Percentiles rank a stretch among this genome's conserved stretches.
These are phyloP conservation scores for Rotaria sp. DNA, from an alignment of 2,888 invertebrate species.

Conservation along the genomic window DNA sequence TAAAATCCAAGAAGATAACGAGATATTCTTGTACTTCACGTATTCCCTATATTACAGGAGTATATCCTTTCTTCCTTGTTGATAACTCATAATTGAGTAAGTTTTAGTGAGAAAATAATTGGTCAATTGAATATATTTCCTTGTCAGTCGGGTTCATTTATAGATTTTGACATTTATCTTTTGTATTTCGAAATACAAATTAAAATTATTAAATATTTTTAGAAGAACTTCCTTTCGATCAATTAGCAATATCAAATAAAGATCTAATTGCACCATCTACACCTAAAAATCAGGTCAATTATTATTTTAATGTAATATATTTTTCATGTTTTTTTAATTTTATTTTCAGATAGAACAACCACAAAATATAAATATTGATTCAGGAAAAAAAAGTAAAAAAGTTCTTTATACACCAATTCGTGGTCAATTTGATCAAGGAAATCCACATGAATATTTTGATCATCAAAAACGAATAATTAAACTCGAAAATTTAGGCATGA, in stretches of 20 bases:
- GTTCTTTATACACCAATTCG: conserved; percentile 4
- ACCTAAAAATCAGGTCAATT: not conserved
- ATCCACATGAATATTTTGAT: not conserved
- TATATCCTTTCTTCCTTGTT: too few species aligned
- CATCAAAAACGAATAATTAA: not conserved
- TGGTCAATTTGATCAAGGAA: conserved; percentile 18
- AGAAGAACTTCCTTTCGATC: not conserved
- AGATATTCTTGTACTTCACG: too few species aligned
- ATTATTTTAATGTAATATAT: not conserved
- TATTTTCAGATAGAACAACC: not conserved
- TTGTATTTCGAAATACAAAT: not conserved
- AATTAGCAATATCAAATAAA: not conserved
- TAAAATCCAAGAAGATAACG: too few species aligned
- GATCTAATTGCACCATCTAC: not conserved
- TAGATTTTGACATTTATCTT: too few species aligned
- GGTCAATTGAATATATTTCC: too few species aligned
- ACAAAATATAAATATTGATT: not conserved
- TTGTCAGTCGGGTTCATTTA: too few species aligned
- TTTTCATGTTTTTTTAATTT: too few species aligned
- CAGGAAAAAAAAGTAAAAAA: not conserved
- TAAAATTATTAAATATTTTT: not conserved
- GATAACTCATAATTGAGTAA: too few species aligned
- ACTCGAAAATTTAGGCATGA: not conserved
- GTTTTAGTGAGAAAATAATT: too few species aligned
- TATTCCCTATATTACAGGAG: too few species aligned